Conservation (phyloP, 2,113 vertebrate species). For the Eublepharis macularius region DNA sequence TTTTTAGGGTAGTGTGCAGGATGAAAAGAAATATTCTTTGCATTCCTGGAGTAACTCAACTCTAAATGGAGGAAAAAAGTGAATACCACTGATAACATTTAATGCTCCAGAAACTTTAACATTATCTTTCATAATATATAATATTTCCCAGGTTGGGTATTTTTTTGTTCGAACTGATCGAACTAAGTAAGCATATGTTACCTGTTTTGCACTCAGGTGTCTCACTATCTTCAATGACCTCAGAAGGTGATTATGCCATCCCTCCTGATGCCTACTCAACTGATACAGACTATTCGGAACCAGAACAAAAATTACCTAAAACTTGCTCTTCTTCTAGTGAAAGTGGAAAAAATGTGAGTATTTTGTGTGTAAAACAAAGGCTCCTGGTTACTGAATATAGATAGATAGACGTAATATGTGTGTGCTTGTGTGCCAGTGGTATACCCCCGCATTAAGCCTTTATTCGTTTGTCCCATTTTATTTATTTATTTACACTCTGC, state of each 20-base stretch:
- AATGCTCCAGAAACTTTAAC: background rate
- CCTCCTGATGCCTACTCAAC: conserved; percentile 95
- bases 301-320: conserved; percentile 93
- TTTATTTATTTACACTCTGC: too few relatives aligned
- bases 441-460: too few relatives aligned
- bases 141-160: background rate
- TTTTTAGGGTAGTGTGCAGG: background rate
- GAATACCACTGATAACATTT: background rate
- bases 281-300: conserved; percentile 91
- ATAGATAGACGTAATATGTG: too few relatives aligned
- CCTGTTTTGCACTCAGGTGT: conserved; percentile 78
- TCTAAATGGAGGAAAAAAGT: background rate
- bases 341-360: conserved; percentile 88
- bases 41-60: background rate
- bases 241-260: conserved; percentile 97
- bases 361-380: background rate
- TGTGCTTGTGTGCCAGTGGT: too few relatives aligned
- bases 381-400: background rate
- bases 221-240: conserved; percentile 92
- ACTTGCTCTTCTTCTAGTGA: conserved; percentile 87
- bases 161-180: background rate
- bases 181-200: background rate
- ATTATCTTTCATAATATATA: background rate
- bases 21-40: background rate
- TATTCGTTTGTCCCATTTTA: too few relatives aligned